Evolutionary conservation across 1,140 invertebrate genomes (phyloP).

Genomic region (Trialeurodes vaporariorum): DNA sequence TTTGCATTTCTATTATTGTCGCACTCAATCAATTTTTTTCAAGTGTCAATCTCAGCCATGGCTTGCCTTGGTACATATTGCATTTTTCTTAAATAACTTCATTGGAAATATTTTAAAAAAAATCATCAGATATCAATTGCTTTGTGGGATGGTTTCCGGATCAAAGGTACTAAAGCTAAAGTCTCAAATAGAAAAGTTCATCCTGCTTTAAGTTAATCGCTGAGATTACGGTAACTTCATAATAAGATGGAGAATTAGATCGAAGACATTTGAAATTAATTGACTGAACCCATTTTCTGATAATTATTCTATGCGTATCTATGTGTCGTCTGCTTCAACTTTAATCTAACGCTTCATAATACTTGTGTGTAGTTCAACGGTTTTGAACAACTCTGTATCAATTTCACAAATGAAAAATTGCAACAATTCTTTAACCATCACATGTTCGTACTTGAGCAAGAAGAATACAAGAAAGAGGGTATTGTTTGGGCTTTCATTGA

Average conservation of each 20-base stretch:
- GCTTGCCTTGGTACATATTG: neutral
- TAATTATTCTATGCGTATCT: too few relatives aligned
- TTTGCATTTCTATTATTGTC: neutral
- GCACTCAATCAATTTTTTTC: neutral
- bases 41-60: neutral
- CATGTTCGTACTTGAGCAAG: slow-evolving; percentile 97
- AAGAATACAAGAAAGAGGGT: slow-evolving; percentile 91
- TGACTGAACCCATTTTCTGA: too few relatives aligned
- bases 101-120: neutral
- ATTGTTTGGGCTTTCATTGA: slow-evolving; percentile 95
- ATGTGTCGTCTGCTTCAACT: neutral
- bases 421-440: slow-evolving; percentile 98
- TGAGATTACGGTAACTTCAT: too few relatives aligned
- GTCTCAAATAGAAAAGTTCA: too few relatives aligned
- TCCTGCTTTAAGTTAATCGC: too few relatives aligned
- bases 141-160: too few relatives aligned
- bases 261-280: too few relatives aligned
- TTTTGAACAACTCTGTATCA: slow-evolving; percentile 98
- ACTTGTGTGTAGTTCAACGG: slow-evolving; percentile 65
- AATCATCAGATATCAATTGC: neutral
- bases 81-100: neutral
- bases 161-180: too few relatives aligned
- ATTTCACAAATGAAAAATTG: slow-evolving; percentile 95
- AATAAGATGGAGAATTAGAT: too few relatives aligned
- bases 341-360: neutral